Base-by-base conservation (phyloP, 2,113 vertebrate species). In the Tringa solitaria region DNA sequence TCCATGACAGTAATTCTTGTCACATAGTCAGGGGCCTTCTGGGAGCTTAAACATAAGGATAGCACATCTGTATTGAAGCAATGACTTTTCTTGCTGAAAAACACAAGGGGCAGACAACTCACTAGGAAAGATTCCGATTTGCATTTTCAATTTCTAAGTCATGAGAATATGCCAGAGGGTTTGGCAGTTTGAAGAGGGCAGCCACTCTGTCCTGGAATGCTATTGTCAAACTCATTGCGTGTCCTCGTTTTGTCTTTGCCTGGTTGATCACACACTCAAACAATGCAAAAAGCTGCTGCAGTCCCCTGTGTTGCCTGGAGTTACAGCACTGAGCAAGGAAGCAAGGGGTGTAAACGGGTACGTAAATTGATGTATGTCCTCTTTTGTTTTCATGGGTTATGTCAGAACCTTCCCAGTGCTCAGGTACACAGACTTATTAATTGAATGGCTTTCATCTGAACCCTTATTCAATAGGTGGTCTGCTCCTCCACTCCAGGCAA, bases 71-170 rank as follows among this genome's bases (percentile, higher is more conserved):
- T 65, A 78, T n/a, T 73, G 79, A 95, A 74, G 63, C 43, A 89
- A 69, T 48, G 35, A 85, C 19, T 64, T 80, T 51, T 37, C 53
- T 88, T 60, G 30, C 73, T 67, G 81, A 87, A 89, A 97, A 96
- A 90, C 50, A 65, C 73, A 77, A 87, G 67, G 30, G 57, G 59
- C 89, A 85, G 70, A 74, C 39, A 90, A 94, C 74, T 85, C 81
- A 61, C 74, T 67, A 64, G 51, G 26, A 86, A 90, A 85, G 32
- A 80, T 77, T 92, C 69, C 75, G 68, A 95, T 84, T 65, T 30
- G 48, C 84, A 79, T 92, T 96, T 96, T 95, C 76, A 74, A 26
- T 89, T 90, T 84, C 48, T 53, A 64, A 84, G 33, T 57, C 2
- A 3, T 90, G 32, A 80, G 39, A 84, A 64, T 56, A 88, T 5